Base-by-base conservation (phyloP, 2,888 invertebrate species). In the Mallateleia sp. region DNA sequence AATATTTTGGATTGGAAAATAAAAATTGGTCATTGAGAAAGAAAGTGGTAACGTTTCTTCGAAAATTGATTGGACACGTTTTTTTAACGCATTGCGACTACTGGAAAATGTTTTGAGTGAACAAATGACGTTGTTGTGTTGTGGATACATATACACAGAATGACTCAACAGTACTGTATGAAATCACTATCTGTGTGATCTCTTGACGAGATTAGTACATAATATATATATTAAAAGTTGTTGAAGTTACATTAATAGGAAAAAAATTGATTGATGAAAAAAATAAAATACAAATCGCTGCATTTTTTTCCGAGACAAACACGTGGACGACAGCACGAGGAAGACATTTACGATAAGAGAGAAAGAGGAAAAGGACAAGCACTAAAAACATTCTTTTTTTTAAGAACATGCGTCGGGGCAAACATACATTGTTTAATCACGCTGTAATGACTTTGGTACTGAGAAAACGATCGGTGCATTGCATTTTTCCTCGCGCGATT, bases 121-220 rank as follows among this genome's bases (percentile, higher is more conserved):
- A 74, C 78, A 84, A 84, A 84, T 84, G 71, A 79, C 71, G 56
- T 60, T 47, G 64, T 82, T 83, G 47, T 83, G 77, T 71, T 79
- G 67, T 72, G 78, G 45, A 74, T 78, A 83, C 58, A 72, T 66
- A 83, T 54, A 78, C 58, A 78, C 58, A 72, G 38, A 74, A 79
- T 84, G 84, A 84, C 84, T 78, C 78, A 79, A 84, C 84, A 69
- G 58, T 83, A 77, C 22, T 84, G 67, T 79, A 84, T 67, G 84
- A 79, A 79, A 84, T 72, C 77, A 71, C 62, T 82, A 54, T 78
- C 77, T 64, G 83, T 78, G 82, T 69, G 69, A 71, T 69, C 69
- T 83, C 69, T 77, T 75, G 75, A 83, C 34, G 82, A 77, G n/a
- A 77, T 83, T 83, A 83, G 69, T 62, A 56, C 32, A 83, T 52